Evolutionary conservation across 2,113 vertebrate genomes (phyloP).

Genomic region (Leptosomus discolor): DNA sequence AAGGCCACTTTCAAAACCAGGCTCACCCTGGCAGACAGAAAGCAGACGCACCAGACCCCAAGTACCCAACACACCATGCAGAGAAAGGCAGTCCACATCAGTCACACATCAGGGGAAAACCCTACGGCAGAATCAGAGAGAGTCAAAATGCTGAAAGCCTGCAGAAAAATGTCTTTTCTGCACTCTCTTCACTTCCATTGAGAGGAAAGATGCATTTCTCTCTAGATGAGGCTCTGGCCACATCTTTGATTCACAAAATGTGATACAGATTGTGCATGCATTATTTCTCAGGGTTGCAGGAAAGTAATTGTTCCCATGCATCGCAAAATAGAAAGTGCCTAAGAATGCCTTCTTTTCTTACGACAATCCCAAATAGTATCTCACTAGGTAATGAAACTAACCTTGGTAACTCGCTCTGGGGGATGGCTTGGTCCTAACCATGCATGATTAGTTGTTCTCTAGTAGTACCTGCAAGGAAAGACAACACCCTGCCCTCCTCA

Average conservation of each 20-base stretch:
- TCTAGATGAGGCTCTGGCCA: not conserved
- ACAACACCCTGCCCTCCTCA: not conserved
- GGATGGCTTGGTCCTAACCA: not conserved
- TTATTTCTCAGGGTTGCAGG: not conserved
- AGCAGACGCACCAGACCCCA: accelerated
- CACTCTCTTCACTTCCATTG: not conserved
- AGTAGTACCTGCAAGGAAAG: not conserved
- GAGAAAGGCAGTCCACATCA: not conserved
- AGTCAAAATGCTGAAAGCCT: not conserved
- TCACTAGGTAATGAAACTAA: not conserved
- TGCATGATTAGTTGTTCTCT: not conserved
- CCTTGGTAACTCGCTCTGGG: not conserved
- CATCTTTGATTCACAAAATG: not conserved
- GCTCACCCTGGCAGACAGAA: not conserved
- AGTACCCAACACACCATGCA: not conserved
- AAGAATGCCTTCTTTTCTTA: too few species aligned
- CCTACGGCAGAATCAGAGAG: not conserved
- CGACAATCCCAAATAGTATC: not conserved
- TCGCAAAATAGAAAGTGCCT: not conserved
- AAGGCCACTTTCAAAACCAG: not conserved
- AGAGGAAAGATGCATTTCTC: not conserved
- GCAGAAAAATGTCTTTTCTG: not conserved
- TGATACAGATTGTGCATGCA: not conserved
- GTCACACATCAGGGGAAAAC: not conserved
- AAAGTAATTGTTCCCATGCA: not conserved